These are phyloP conservation scores for Polyommatus iphigenia DNA, from an alignment of 2,888 invertebrate genomes.

Conservation along the genomic window DNA sequence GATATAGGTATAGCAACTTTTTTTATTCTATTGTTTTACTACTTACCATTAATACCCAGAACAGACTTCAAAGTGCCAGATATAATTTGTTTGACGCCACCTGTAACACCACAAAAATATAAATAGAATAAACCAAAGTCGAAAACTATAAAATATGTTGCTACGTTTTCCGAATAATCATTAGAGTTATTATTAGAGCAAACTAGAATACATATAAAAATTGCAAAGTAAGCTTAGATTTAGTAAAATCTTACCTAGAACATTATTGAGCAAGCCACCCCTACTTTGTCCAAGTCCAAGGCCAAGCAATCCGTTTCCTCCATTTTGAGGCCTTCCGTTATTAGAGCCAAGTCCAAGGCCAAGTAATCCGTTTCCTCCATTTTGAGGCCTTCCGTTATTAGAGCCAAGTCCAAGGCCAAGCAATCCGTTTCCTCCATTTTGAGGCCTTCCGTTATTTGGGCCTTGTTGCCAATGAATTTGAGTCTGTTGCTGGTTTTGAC, in stretches of 20 bases:
- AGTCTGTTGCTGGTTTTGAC: not conserved
- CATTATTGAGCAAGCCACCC: not conserved
- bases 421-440: not conserved
- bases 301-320: not conserved
- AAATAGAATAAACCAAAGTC: not conserved
- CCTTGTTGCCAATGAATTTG: not conserved
- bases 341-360: not conserved
- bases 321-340: not conserved
- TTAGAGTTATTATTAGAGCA: no score
- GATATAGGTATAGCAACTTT: no score
- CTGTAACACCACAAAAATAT: not conserved
- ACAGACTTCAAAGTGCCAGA: conserved; percentile 1
- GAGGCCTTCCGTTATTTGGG: not conserved
- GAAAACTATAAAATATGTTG: not conserved
- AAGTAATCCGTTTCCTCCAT: not conserved
- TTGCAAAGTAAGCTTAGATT: not conserved
- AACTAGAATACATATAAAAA: not conserved
- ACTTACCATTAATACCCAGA: not conserved
- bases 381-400: not conserved
- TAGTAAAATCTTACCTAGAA: not conserved
- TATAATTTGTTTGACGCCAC: not conserved
- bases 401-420: not conserved
- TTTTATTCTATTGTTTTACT: not conserved
- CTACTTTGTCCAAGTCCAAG: not conserved
- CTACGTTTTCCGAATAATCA: not conserved